A percentile compares a stretch with the other conserved stretches of the same genome.
These are phyloP conservation scores for Mactromeris polynyma DNA, from an alignment of 2,888 invertebrate species.

Conservation along the genomic window DNA sequence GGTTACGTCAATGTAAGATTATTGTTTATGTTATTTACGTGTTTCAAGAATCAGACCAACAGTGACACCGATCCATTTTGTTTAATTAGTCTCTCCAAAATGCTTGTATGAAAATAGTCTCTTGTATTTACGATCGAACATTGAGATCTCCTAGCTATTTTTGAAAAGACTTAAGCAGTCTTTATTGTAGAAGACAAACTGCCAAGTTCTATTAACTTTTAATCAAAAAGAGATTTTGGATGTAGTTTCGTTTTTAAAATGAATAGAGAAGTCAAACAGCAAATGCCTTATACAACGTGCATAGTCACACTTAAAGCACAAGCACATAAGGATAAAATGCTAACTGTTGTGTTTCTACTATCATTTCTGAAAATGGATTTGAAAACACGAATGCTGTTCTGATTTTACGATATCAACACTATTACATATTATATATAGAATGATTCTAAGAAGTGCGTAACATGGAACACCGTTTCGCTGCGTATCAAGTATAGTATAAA, in stretches of 20 bases:
- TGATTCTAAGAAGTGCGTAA: background rate
- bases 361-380: background rate
- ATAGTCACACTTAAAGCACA: too few relatives aligned
- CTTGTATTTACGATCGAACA: background rate
- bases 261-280: too few relatives aligned
- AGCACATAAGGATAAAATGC: background rate
- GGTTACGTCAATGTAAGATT: background rate
- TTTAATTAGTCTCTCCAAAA: background rate
- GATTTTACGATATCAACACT: background rate
- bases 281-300: too few relatives aligned
- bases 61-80: background rate
- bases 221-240: background rate
- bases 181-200: background rate
- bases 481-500: too few relatives aligned
- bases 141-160: background rate
- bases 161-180: background rate
- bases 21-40: background rate
- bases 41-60: background rate
- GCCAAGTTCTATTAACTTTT: background rate
- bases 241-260: background rate
- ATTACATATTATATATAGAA: background rate
- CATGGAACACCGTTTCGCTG: too few relatives aligned
- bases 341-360: background rate
- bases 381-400: background rate
- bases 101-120: background rate